Evolutionary conservation across 2,888 invertebrate genomes (phyloP).

Genomic region (Adineta ricciae): DNA sequence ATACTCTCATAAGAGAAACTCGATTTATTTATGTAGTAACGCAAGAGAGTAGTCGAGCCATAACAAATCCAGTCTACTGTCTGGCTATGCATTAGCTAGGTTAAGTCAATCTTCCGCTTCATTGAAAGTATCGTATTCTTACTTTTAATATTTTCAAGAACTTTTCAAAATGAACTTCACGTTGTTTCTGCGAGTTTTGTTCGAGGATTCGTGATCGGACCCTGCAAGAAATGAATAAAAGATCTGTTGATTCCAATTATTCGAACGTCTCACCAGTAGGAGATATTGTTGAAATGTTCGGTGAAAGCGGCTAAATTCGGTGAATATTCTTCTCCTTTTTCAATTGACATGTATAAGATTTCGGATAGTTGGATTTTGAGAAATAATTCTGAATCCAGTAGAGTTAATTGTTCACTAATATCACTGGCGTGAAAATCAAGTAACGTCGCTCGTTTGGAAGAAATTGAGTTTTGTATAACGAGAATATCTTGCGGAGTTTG

Average conservation of each 20-base stretch:
- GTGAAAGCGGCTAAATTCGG: constrained; percentile 92
- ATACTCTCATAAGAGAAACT: no score
- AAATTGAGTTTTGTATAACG: background rate
- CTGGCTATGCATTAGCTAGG: background rate
- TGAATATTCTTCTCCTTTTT: constrained; percentile 89
- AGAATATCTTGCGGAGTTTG: background rate
- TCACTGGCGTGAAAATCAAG: constrained; percentile 85
- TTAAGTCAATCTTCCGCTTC: no score
- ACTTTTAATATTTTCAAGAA: constrained; percentile 93
- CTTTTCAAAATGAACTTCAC: constrained; percentile 77
- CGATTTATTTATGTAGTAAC: no score
- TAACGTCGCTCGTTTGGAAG: constrained; percentile 55
- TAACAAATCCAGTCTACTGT: background rate
- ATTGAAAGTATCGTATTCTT: constrained; percentile 30
- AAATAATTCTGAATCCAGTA: constrained; percentile 85
- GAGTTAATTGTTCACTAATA: constrained; percentile 94
- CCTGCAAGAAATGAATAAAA: constrained; percentile 46
- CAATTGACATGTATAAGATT: constrained; percentile 88
- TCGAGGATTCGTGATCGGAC: constrained; percentile 83
- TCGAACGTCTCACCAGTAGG: constrained; percentile 65
- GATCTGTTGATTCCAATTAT: background rate
- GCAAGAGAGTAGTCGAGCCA: no score
- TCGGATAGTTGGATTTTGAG: constrained; percentile 92
- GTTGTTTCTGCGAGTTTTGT: constrained; percentile 79
- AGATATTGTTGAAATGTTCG: constrained; percentile 98